These are phyloP conservation scores for Lingula anatina DNA, from an alignment of 2,888 invertebrate species.

Conservation along the genomic window DNA sequence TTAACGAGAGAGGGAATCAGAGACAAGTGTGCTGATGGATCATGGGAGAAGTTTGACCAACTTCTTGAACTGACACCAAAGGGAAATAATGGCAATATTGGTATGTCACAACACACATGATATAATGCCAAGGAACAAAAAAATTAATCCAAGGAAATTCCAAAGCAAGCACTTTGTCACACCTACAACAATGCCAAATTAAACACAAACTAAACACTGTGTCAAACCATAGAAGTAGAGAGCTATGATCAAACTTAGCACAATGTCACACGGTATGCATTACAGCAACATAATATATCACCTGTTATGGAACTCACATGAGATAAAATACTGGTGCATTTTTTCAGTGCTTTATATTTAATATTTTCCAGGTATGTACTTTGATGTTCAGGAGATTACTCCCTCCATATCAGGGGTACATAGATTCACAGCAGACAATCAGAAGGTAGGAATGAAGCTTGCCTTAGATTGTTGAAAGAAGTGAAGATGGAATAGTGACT, in stretches of 20 bases:
- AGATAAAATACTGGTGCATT: neutral
- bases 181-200: too few species aligned
- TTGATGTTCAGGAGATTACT: constrained; percentile 54
- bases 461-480: too few species aligned
- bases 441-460: too few species aligned
- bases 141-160: too few species aligned
- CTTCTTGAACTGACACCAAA: constrained; percentile 75
- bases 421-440: constrained; percentile 64
- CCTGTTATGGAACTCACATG: neutral
- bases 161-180: too few species aligned
- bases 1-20: constrained; percentile 80
- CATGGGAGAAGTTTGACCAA: constrained; percentile 81
- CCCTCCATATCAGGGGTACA: constrained; percentile 58
- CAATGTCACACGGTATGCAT: too few species aligned
- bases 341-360: too few species aligned
- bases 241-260: too few species aligned
- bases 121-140: constrained; percentile 83
- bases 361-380: constrained; percentile 58
- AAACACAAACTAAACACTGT: too few species aligned
- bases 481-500: too few species aligned
- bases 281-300: too few species aligned
- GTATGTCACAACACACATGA: constrained; percentile 70
- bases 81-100: constrained; percentile 88
- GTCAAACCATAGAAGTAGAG: too few species aligned
- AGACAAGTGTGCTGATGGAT: constrained; percentile 66